phyloP scores from a whole-genome alignment of 2,797 vertebrate species.

The Coluber constrictor region DNA sequence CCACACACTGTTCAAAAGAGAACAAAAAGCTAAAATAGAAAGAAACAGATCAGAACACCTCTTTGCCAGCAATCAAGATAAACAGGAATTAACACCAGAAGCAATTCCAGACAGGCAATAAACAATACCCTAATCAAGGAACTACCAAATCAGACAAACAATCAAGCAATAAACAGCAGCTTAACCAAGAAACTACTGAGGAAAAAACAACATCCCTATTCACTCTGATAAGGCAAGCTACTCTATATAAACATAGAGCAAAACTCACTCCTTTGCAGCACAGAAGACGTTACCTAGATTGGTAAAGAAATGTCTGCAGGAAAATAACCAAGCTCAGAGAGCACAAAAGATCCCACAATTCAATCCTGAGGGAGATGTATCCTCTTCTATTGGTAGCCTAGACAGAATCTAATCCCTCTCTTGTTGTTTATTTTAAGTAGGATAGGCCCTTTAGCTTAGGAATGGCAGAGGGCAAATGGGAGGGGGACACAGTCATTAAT shows the following conservation, averaged over 20 bases:
- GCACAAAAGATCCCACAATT: neutral
- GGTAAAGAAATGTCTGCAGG: neutral
- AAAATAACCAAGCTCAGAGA: neutral
- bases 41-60: neutral
- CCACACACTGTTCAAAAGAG: neutral
- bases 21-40: neutral
- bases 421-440: neutral
- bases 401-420: neutral
- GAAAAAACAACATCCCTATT: neutral
- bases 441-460: neutral
- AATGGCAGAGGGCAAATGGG: neutral
- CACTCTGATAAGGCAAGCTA: neutral
- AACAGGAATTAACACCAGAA: neutral
- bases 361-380: neutral
- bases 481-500: neutral
- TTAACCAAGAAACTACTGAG: neutral
- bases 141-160: neutral
- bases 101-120: neutral
- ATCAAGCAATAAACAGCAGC: neutral
- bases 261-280: neutral
- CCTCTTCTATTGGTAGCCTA: neutral
- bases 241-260: neutral
- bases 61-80: neutral
- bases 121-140: neutral
- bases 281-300: neutral